phyloP scores from a whole-genome alignment of 2,888 invertebrate genomes.

The Xestia sexstrigata region DNA sequence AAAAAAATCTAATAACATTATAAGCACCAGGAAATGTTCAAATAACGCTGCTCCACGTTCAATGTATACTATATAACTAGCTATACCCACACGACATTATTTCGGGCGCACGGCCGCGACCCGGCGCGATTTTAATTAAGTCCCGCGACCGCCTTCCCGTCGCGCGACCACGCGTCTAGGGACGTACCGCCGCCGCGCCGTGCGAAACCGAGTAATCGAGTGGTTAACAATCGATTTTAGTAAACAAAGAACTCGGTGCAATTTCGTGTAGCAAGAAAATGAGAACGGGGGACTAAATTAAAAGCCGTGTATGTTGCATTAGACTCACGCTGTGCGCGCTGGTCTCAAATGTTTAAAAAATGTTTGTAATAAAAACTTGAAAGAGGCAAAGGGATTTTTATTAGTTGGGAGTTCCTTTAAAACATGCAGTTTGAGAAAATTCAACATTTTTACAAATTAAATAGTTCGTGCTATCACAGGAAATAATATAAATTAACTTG shows the following conservation, averaged over 20 bases:
- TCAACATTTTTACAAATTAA: not conserved
- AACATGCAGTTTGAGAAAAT: conserved; percentile 12
- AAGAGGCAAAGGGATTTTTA: conserved; percentile 14
- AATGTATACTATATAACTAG: not conserved
- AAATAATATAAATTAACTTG: not conserved
- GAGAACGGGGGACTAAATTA: conserved; percentile 41
- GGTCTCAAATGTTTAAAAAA: conserved; percentile 19
- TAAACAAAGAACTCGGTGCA: conserved; percentile 53
- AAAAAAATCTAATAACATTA: not conserved
- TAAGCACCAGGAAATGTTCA: not conserved
- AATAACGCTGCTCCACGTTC: not conserved
- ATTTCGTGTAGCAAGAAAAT: conserved; percentile 45
- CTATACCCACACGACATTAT: conserved; percentile 42
- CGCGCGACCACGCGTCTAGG: conserved; percentile 52
- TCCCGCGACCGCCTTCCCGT: conserved; percentile 53
- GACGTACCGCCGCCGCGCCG: conserved; percentile 39
- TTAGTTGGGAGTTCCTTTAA: not conserved
- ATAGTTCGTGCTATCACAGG: not conserved
- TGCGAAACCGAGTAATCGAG: conserved; percentile 50
- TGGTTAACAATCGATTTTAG: conserved; percentile 60
- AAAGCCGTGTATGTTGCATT: conserved; percentile 45
- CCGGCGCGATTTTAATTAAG: conserved; percentile 65
- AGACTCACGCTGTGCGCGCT: conserved; percentile 34
- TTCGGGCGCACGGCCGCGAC: conserved; percentile 54
- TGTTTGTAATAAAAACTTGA: conserved; percentile 23